Evolutionary conservation across 1,140 invertebrate species (phyloP).

Genomic region (Drosophila navojoa): DNA sequence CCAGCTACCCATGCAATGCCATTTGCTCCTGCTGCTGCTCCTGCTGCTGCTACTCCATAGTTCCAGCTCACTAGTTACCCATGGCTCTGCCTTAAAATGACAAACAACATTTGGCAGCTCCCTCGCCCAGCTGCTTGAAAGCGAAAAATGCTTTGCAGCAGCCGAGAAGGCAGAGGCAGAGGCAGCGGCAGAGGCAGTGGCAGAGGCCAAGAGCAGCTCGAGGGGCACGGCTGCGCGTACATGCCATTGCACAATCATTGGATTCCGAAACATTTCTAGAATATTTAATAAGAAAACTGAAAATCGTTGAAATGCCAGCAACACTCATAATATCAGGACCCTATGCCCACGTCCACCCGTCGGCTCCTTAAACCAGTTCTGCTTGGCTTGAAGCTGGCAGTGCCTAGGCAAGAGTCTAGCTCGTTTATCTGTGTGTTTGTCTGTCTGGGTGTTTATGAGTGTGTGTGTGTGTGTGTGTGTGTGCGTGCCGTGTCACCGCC

Average conservation of each 20-base stretch:
- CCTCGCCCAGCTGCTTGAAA: slow-evolving; percentile 44
- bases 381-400: slow-evolving; percentile 2
- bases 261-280: slow-evolving; percentile 82
- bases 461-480: slow-evolving; percentile 15
- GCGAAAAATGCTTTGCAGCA: slow-evolving; percentile 70
- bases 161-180: background rate
- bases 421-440: slow-evolving; percentile 20
- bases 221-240: slow-evolving; percentile 56
- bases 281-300: slow-evolving; percentile 83
- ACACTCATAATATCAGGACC: slow-evolving; percentile 74
- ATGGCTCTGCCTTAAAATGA: slow-evolving; percentile 78
- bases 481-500: slow-evolving; percentile 43
- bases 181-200: background rate
- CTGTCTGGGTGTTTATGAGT: slow-evolving; percentile 5
- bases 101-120: slow-evolving; percentile 74
- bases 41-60: slow-evolving; percentile 47
- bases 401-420: slow-evolving; percentile 39
- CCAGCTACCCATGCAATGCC: slow-evolving; percentile 33
- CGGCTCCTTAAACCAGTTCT: slow-evolving; percentile 2
- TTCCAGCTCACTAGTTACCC: slow-evolving; percentile 81
- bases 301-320: slow-evolving; percentile 82
- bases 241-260: slow-evolving; percentile 82
- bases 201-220: background rate
- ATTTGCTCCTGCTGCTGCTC: slow-evolving; percentile 30
- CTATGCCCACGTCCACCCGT: slow-evolving; percentile 9